Conservation (phyloP, 2,113 vertebrate species). For the Clupea harengus region DNA sequence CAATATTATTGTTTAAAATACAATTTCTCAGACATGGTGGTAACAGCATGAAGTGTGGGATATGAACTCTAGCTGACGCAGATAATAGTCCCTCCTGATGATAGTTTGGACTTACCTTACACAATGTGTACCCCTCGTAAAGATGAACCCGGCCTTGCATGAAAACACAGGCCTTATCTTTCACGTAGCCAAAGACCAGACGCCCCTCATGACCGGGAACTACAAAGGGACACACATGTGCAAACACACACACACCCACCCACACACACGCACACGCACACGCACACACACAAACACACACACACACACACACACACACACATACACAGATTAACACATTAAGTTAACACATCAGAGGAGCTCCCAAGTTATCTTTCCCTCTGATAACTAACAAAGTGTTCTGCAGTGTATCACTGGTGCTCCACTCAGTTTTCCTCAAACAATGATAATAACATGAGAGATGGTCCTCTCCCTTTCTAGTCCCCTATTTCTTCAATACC, state of each 20-base stretch:
- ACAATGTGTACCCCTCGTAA: constrained; percentile 70
- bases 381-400: too few species aligned
- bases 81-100: neutral
- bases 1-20: too few species aligned
- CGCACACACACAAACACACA: neutral
- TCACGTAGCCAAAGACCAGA: constrained; percentile 67
- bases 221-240: constrained; percentile 37
- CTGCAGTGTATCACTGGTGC: too few species aligned
- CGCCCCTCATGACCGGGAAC: constrained; percentile 68
- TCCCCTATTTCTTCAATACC: too few species aligned
- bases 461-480: too few species aligned
- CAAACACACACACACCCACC: constrained; percentile 3
- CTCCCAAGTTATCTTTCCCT: too few species aligned
- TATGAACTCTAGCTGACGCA: too few species aligned
- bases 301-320: neutral
- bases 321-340: neutral
- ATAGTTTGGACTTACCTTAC: constrained; percentile 60
- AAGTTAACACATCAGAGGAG: too few species aligned
- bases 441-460: too few species aligned
- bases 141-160: constrained; percentile 74
- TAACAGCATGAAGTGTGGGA: too few species aligned
- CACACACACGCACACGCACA: neutral
- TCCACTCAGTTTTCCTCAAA: too few species aligned
- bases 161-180: constrained; percentile 67
- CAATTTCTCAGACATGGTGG: too few species aligned